These are phyloP conservation scores for Quadroppia sp. DNA, from an alignment of 2,888 invertebrate genomes.

Conservation along the genomic window DNA sequence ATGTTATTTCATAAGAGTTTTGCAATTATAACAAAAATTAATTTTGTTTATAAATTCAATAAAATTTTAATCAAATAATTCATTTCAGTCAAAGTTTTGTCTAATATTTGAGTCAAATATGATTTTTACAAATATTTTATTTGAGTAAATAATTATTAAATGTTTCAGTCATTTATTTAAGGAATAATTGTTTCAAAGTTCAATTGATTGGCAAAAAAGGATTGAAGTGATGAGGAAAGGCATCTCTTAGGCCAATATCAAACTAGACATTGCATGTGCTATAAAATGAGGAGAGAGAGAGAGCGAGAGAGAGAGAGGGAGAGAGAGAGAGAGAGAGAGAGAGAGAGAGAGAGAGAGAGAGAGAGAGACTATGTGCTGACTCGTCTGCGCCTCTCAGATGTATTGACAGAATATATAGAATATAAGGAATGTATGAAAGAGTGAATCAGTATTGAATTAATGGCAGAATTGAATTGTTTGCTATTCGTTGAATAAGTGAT, in stretches of 20 bases:
- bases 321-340: background rate
- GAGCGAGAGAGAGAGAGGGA: background rate
- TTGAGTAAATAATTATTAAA: no score
- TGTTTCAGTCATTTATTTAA: no score
- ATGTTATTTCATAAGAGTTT: no score
- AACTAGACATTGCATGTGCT: background rate
- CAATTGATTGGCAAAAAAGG: no score
- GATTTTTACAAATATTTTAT: no score
- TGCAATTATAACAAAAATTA: no score
- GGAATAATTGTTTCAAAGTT: no score
- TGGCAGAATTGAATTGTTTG: slow-evolving; percentile 15
- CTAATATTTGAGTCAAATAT: no score
- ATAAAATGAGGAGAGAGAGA: background rate
- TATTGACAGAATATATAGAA: background rate
- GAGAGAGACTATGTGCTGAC: background rate
- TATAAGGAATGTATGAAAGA: background rate
- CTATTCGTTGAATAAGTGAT: background rate
- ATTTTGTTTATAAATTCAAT: no score
- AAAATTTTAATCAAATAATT: no score
- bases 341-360: background rate
- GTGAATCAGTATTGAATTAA: slow-evolving; percentile 25
- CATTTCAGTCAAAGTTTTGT: no score
- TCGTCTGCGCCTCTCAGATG: slow-evolving; percentile 23
- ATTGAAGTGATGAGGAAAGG: background rate
- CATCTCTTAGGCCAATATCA: background rate